Conservation (phyloP, 2,113 vertebrate genomes). For the Dermatemys mawii region DNA sequence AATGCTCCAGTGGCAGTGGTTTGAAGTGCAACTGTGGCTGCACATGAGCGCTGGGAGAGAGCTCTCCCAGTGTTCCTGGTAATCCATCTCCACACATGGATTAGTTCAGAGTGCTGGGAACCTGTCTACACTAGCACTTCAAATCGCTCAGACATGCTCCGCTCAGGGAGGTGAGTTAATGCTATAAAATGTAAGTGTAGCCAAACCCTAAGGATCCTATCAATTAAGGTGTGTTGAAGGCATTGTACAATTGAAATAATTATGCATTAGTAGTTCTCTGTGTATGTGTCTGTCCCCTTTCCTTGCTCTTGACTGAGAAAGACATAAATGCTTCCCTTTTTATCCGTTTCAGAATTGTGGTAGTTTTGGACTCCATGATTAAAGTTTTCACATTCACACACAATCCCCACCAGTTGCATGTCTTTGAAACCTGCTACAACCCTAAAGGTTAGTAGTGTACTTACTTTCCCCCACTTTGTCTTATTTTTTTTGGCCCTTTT, state of each 20-base stretch:
- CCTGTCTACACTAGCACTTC: too few species aligned
- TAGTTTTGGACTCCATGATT: slow-evolving; percentile 98
- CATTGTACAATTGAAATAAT: neutral
- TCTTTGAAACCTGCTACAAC: slow-evolving; percentile 99
- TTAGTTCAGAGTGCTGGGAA: too few species aligned
- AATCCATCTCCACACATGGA: too few species aligned
- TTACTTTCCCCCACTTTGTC: too few species aligned
- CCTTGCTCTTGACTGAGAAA: neutral
- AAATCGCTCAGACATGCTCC: too few species aligned
- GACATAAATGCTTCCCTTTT: slow-evolving; percentile 17
- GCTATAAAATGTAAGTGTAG: too few species aligned
- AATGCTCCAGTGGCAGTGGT: too few species aligned
- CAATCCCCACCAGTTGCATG: slow-evolving; percentile 97
- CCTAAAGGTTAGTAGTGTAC: slow-evolving; percentile 86
- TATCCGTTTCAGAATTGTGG: slow-evolving; percentile 90
- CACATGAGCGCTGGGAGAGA: too few species aligned
- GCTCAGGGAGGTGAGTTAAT: too few species aligned
- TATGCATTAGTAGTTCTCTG: neutral
- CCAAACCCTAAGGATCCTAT: too few species aligned
- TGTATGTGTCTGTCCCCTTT: neutral
- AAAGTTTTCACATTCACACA: slow-evolving; percentile 99
- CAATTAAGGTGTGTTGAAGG: neutral
- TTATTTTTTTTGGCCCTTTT: neutral
- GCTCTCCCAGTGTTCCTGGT: too few species aligned
- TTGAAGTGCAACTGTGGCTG: too few species aligned